Evolutionary conservation across 1,140 invertebrate species (phyloP).

Genomic region (Anadara kagoshimensis): DNA sequence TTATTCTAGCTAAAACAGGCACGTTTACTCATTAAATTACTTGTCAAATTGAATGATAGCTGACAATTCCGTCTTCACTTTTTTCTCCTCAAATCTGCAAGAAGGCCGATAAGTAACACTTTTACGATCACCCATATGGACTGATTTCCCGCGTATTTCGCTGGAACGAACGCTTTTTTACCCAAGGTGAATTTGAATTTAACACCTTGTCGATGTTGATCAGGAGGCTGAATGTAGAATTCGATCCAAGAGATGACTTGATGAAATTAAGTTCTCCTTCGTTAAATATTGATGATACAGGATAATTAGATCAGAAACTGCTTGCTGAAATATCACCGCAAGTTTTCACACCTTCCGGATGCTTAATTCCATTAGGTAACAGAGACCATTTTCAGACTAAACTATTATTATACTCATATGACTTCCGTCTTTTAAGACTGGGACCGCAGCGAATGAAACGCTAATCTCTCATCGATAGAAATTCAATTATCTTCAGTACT

Average conservation of each 20-base stretch:
- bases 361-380: conserved; percentile 55
- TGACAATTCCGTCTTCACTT: conserved; percentile 38
- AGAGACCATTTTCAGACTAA: conserved; percentile 8
- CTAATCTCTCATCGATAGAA: too few relatives aligned
- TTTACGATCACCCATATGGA: conserved; percentile 30
- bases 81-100: conserved; percentile 34
- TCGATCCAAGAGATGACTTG: conserved; percentile 46
- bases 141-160: conserved; percentile 55
- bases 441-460: too few relatives aligned
- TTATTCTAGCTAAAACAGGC: conserved; percentile 28
- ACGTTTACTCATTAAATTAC: conserved; percentile 32
- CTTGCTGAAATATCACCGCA: conserved; percentile 51
- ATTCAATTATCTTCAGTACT: too few relatives aligned
- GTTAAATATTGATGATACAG: conserved; percentile 59
- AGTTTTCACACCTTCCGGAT: conserved; percentile 54
- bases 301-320: conserved; percentile 56
- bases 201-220: conserved; percentile 49
- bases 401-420: too few relatives aligned
- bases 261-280: conserved; percentile 57
- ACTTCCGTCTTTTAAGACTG: too few relatives aligned
- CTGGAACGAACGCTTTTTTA: conserved; percentile 51
- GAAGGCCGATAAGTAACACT: conserved; percentile 39
- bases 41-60: conserved; percentile 44
- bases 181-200: conserved; percentile 58
- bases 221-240: conserved; percentile 47